phyloP scores from a whole-genome alignment of 2,113 vertebrate genomes.

The Tupaia tana region DNA sequence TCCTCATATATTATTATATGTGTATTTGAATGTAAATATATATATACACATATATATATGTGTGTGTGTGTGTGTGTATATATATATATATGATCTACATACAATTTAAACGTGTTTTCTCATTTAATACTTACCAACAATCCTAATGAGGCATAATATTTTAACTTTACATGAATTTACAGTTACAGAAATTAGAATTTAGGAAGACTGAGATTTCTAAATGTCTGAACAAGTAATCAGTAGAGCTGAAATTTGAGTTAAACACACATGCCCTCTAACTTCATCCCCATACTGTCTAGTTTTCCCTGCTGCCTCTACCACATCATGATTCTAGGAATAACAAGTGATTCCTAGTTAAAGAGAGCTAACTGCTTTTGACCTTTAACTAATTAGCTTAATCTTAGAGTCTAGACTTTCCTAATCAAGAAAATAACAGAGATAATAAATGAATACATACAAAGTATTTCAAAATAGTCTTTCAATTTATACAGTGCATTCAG shows the following conservation, averaged over 20 bases:
- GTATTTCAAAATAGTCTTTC: conserved; percentile 9
- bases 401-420: background rate
- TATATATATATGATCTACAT: background rate
- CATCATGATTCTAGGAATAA: background rate
- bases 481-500: background rate
- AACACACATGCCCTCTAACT: background rate
- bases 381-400: conserved; percentile 3
- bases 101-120: background rate
- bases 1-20: no score
- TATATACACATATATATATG: background rate
- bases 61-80: background rate
- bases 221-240: background rate
- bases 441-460: background rate
- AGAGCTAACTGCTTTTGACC: background rate
- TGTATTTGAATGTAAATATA: no score
- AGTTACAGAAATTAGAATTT: background rate
- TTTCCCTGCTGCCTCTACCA: background rate
- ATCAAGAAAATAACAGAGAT: conserved; percentile 10
- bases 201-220: background rate
- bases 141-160: background rate
- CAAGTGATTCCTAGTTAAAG: background rate
- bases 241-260: background rate
- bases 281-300: background rate
- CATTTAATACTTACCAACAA: background rate
- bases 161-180: conserved; percentile 16